Evolutionary conservation across 2,797 vertebrate species (phyloP).

Genomic region (Apodemus agrarius): DNA sequence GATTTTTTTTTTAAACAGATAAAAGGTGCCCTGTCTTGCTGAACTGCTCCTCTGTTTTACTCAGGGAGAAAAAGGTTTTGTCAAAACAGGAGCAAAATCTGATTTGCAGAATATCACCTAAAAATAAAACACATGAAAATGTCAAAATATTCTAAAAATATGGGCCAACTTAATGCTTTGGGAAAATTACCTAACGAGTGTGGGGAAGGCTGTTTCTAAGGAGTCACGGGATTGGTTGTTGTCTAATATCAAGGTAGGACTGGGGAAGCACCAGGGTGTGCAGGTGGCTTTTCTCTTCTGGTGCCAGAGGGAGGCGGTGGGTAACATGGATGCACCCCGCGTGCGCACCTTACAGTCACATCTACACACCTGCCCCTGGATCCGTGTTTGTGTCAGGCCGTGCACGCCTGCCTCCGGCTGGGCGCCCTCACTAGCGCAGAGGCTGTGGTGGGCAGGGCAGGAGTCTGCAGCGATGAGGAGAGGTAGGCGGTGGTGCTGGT

Average conservation of each 20-base stretch:
- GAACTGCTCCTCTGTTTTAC: slow-evolving; percentile 76
- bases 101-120: slow-evolving; percentile 74
- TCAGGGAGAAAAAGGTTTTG: slow-evolving; percentile 74
- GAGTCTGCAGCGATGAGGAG: neutral
- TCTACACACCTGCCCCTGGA: neutral
- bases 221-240: neutral
- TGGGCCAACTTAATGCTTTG: slow-evolving; percentile 1
- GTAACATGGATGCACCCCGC: neutral
- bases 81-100: slow-evolving; percentile 70
- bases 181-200: slow-evolving; percentile 40
- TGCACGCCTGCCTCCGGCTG: neutral
- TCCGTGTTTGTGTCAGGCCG: neutral
- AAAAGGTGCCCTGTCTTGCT: slow-evolving; percentile 76
- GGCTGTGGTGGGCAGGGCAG: neutral
- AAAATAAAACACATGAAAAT: slow-evolving; percentile 70
- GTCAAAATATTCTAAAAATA: slow-evolving; percentile 66
- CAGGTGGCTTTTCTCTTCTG: neutral
- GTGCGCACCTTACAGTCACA: fast-evolving
- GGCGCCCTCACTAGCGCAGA: neutral
- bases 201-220: neutral
- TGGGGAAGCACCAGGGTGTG: neutral
- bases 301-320: fast-evolving
- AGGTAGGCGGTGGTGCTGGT: neutral
- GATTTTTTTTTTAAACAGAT: slow-evolving; percentile 70
- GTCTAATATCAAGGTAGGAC: neutral